Evolutionary conservation across 2,113 vertebrate species (phyloP), one percentile per base, ranked within the genome.

Genomic region (Euleptes europaea): DNA sequence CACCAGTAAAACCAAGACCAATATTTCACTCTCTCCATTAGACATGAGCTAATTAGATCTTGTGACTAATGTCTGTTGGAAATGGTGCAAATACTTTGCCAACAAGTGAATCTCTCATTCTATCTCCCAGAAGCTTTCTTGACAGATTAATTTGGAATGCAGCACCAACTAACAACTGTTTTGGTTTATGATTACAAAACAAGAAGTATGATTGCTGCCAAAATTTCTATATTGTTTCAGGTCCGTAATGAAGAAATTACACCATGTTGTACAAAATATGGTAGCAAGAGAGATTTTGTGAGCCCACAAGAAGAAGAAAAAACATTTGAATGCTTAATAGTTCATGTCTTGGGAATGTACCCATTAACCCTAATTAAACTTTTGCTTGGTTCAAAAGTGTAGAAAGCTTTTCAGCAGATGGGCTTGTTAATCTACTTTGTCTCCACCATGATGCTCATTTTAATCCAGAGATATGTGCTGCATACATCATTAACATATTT

Each of bases 81-180:
- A 21, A 15, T 73, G 8, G 23, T 69, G 72, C 82, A 14, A 90
- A 49, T 9, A 49, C 3, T 70, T 84, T 69, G 14, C 7, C 49
- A 89, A n/a, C 73, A 88, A 80, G 78, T 75, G 40, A 84, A 84
- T 82, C 54, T 88, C 54, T 65, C 70, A 76, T 17, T 60, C 79
- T 70, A 54, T 40, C 69, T 78, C 74, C 44, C 28, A 63, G 23
- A 65, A 78, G 51, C 51, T 69, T 35, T 69, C 33, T 83, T 26
- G 71, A 75, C 28, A 85, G 80, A 38, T 15, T 88, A 69, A 88
- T 47, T 88, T 86, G 84, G 79, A 84, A 91, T 82, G 76, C 26
- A 38, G 5, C 51, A 51, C 31, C 73, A 54, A 11, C 14, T 84
- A 86, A 80, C 67, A 33, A 49, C 15, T 74, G 54, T 88, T 84